Evolutionary conservation across 2,888 invertebrate genomes (phyloP), one percentile per base, ranked within the genome.

Genomic region (Meiosimyza decipiens): DNA sequence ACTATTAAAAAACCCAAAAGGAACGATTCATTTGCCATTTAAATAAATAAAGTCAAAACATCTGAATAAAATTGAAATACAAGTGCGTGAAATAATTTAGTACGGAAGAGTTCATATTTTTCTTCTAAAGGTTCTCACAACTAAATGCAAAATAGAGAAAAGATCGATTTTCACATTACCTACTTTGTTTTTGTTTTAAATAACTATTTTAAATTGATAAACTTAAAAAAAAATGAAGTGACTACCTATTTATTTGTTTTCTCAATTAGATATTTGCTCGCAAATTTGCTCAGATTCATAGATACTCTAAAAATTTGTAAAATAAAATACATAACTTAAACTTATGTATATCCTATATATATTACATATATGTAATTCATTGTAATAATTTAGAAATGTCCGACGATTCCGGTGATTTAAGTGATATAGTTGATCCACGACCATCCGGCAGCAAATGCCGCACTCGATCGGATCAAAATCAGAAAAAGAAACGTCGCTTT

Each of bases 401-500:
- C 69, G 81, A 80, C 74, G 80, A 81, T 72, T 80, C 81, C 77
- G 77, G 80, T 79, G 81, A 81, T 77, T 77, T 74, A 77, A 81
- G 81, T 80, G 80, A 80, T 77, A 76, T 76, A 57, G 78, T 75
- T 55, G 78, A 80, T 76, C 76, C 73, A 76, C 78, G 78, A 73
- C 79, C 81, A 60, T 79, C 80, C 50, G 73, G 77, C 60, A 80
- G 79, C 70, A 78, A 75, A 62, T 74, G 75, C 60, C 79, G 77
- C 22, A 74, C 76, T 64, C 66, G 66, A 49, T 51, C 59, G 33
- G 72, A 66, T 33, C 70, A 52, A n/a, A 72, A 76, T 71, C 75
- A 76, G 69, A 77, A 77, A 72, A 81, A 79, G 73, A 85, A 83
- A 71, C 82, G 85, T 65, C 86, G 84, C 71, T 84, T 87, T 75